Base-by-base conservation (phyloP, 2,888 invertebrate species). In the Aspidiotus rigidus region DNA sequence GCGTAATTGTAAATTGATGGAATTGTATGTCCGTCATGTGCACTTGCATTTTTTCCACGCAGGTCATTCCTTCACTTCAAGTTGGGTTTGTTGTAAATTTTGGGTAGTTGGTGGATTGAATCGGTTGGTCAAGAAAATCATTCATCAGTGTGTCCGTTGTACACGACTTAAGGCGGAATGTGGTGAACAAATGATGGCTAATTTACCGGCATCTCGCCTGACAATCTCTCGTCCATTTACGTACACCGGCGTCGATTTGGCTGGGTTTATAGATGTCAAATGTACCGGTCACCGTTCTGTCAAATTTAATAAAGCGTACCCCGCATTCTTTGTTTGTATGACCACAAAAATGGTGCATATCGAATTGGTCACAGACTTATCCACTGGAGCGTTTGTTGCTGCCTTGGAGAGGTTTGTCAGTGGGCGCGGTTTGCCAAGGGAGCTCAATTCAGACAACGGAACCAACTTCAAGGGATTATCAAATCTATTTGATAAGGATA, bases 391-490 rank as follows among this genome's bases (percentile, higher is more conserved):
- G n/a, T 64, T 64, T 41, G n/a, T 55, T 17, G 7, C 8, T 7
- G 7, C 15, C 7, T 16, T 72, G 44, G 56, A 66, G 13, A 70
- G 75, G 40, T 75, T 76, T 44, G 66, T 72, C 0, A 66, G 73
- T 7, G 64, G 75, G 11, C 69, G 75, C n/a, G 75, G 75, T 0
- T 13, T 59, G 0, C 72, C 72, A 10, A 10, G n/a, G 0, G 63
- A 67, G 9, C 49, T 74, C 0, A 59, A 60, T 15, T 61, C 60
- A 28, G 67, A 67, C 16, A 60, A 67, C 39, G 67, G 15, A 7
- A 67, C 60, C 7, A 61, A 67, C 53, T 67, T 67, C 16, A 40
- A 60, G 7, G 67, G 60, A 7, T 42, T 49, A 7, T 42, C 7
- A 10, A 59, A 67, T 28, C 7, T 8, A 10, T 49, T 67, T 10